Evolutionary conservation across 2,113 vertebrate species (phyloP), one percentile per base, ranked within the genome.

Genomic region (Boleophthalmus pectinirostris): DNA sequence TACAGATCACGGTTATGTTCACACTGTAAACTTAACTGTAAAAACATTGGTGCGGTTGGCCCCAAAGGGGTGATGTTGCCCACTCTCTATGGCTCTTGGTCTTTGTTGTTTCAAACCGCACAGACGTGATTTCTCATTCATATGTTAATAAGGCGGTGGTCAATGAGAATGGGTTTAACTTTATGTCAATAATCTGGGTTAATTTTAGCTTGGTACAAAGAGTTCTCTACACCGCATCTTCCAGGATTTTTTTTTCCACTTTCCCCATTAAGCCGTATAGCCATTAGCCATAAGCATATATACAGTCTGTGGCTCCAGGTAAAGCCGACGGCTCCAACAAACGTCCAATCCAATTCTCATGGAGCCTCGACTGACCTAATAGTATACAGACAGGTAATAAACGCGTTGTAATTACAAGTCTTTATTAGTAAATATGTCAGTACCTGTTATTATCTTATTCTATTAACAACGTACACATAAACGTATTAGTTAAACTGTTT

Each of bases 81-180:
- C 78, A 79, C 61, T 67, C 2, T 70, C 33, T 9, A 74, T 69
- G 85, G 78, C 70, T 73, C 61, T 45, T 58, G 85, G 85, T 81
- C 90, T 88, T 87, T 90, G 89, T 91, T 89, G 80, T 65, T 66
- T 51, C 45, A 65, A 46, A 35, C 65, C 43, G 15, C 58, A 33
- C 15, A 33, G 24, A 61, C 66, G 51, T 80, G 77, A 83, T 82
- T 66, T 77, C 61, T 78, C 70, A 46, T 66, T 83, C 65, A 63
- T 2, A 60, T 25, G 64, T 33, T 66, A 61, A 16, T 8, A 21
- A 15, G 51, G n/a, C 20, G 7, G 51, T 21, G 9, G 51, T 54
- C 7, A 54, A n/a, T 21, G 20, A 54, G 20, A 54, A 54, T 21
- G 20, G 7, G 51, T 0, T 51, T 51, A 54, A 54, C 8, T n/a